These are phyloP conservation scores for Alexandromys fortis DNA, from an alignment of 2,113 vertebrate genomes.

Conservation along the genomic window DNA sequence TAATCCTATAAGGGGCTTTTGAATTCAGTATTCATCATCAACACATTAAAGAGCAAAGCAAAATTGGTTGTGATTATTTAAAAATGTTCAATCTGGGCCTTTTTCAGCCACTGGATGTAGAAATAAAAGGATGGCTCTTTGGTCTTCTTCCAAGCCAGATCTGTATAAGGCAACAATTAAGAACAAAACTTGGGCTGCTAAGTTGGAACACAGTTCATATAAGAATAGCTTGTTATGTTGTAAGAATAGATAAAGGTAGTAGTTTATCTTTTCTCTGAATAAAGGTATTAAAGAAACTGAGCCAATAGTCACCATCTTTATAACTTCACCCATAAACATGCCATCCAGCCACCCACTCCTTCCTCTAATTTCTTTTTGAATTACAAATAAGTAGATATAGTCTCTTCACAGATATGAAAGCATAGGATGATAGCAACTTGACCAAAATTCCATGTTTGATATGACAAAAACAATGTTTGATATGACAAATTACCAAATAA, in stretches of 20 bases:
- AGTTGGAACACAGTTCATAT: conserved; percentile 32
- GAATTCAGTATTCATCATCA: conserved; percentile 16
- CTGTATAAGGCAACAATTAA: conserved; percentile 65
- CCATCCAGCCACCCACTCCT: background rate
- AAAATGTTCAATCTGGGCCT: conserved; percentile 50
- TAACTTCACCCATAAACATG: background rate
- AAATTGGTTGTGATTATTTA: conserved; percentile 62
- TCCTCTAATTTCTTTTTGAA: conserved; percentile 2
- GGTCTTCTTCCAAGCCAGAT: conserved; percentile 64
- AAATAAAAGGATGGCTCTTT: conserved; percentile 55
- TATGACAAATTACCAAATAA: background rate
- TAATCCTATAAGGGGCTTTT: conserved; percentile 52
- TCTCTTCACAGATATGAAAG: background rate
- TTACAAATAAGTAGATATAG: background rate
- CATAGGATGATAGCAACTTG: background rate
- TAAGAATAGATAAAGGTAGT: conserved; percentile 54
- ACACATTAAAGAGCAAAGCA: conserved; percentile 59
- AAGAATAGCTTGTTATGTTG: conserved; percentile 69
- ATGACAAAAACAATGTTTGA: background rate
- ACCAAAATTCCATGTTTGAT: background rate
- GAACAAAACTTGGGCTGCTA: conserved; percentile 31
- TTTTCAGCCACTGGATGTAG: conserved; percentile 31
- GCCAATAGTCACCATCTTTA: background rate
- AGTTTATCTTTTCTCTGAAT: conserved; percentile 47
- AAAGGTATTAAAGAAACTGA: background rate